These are phyloP conservation scores for Chlorodrepanis virens DNA, from an alignment of 2,113 vertebrate species.

Conservation along the genomic window DNA sequence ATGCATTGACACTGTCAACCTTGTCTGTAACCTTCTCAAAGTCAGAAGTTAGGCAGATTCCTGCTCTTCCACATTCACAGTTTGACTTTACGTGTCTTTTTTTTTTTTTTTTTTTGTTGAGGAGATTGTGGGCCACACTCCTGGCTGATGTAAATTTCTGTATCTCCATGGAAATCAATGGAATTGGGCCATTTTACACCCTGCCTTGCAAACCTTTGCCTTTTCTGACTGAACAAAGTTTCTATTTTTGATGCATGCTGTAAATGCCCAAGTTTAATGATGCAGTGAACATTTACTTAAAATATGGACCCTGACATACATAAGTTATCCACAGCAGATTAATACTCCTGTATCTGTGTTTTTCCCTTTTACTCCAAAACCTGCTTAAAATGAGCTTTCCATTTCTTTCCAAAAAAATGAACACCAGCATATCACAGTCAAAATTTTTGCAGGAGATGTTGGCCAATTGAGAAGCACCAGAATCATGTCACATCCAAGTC, in stretches of 20 bases:
- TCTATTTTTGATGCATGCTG: slow-evolving; percentile 68
- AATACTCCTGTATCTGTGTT: slow-evolving; percentile 43
- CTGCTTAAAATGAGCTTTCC: not conserved
- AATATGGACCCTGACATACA: slow-evolving; percentile 65
- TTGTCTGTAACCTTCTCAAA: slow-evolving; percentile 76
- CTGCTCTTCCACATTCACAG: not conserved
- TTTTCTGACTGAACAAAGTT: slow-evolving; percentile 57
- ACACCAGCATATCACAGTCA: not conserved
- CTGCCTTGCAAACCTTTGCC: not conserved
- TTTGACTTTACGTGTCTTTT: slow-evolving; percentile 25
- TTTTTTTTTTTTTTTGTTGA: slow-evolving; percentile 8
- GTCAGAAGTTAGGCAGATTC: slow-evolving; percentile 67
- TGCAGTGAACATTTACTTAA: slow-evolving; percentile 71
- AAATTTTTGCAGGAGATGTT: slow-evolving; percentile 4
- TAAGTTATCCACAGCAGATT: slow-evolving; percentile 66
- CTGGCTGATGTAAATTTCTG: not conserved
- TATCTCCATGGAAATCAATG: not conserved
- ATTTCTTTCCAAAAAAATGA: slow-evolving; percentile 24
- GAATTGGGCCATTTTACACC: not conserved
- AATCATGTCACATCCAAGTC: slow-evolving; percentile 13
- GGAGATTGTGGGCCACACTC: not conserved
- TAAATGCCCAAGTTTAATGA: slow-evolving; percentile 73
- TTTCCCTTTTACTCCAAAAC: slow-evolving; percentile 16
- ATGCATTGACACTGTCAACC: slow-evolving; percentile 69
- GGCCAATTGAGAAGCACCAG: slow-evolving; percentile 1